A percentile compares a stretch with the other conserved stretches of the same genome.
Conservation (phyloP, 1,140 invertebrate genomes). For the Drosophila willistoni region DNA sequence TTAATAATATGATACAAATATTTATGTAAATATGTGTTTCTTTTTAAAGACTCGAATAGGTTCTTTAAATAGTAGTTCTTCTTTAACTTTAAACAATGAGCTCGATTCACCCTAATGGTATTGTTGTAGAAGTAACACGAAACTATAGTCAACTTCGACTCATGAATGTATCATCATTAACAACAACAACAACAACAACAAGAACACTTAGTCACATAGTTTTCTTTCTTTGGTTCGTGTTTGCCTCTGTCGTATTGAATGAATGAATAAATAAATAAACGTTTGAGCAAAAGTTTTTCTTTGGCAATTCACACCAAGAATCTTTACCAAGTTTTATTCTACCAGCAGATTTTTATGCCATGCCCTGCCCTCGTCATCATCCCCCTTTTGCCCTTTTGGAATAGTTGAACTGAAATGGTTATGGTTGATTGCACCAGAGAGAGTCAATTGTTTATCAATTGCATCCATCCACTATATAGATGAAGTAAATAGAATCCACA, state of each 20-base stretch:
- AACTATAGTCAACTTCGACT: slow-evolving; percentile 14
- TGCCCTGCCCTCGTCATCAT: neutral
- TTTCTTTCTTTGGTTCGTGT: slow-evolving; percentile 30
- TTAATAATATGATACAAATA: too few relatives aligned
- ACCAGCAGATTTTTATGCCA: slow-evolving; percentile 1
- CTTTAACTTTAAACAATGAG: neutral
- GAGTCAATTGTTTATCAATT: slow-evolving; percentile 80
- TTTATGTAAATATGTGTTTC: too few relatives aligned
- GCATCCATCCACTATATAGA: slow-evolving; percentile 32
- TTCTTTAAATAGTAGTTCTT: too few relatives aligned
- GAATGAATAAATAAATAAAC: slow-evolving; percentile 43
- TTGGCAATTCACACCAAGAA: slow-evolving; percentile 42
- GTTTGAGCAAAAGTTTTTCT: slow-evolving; percentile 17
- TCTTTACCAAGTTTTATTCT: slow-evolving; percentile 52
- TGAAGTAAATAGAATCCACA: slow-evolving; percentile 52
- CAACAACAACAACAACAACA: slow-evolving; percentile 37
- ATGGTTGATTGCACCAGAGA: slow-evolving; percentile 72
- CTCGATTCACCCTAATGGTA: neutral
- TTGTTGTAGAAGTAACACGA: neutral
- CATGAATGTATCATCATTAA: slow-evolving; percentile 31
- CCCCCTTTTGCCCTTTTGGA: neutral
- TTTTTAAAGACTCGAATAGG: too few relatives aligned
- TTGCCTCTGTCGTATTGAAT: slow-evolving; percentile 39
- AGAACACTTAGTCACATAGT: slow-evolving; percentile 4
- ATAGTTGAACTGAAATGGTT: slow-evolving; percentile 57